Conservation (phyloP, 2,888 invertebrate species). For the Glaucopsyche alexis region DNA sequence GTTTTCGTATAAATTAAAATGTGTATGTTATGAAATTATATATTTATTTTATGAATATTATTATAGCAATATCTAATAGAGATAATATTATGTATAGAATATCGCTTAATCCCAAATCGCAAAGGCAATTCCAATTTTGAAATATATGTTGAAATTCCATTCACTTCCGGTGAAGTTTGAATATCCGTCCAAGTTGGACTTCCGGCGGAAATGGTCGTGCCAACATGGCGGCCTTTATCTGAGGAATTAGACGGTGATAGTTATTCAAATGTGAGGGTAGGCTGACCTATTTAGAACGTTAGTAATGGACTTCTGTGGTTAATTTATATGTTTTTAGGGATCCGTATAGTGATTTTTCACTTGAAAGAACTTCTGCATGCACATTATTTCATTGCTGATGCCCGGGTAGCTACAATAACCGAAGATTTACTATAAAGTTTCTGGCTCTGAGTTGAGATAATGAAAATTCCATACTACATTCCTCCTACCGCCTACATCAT, state of each 20-base stretch:
- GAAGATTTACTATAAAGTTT: too few species aligned
- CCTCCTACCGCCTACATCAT: too few species aligned
- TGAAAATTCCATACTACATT: too few species aligned
- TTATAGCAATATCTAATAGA: too few species aligned
- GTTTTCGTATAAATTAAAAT: too few species aligned
- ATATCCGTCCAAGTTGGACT: constrained; percentile 76
- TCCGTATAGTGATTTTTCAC: neutral
- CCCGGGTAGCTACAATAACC: too few species aligned
- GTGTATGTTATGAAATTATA: too few species aligned
- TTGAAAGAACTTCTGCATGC: neutral
- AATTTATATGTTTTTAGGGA: neutral
- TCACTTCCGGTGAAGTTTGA: constrained; percentile 77
- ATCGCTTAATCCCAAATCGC: constrained; percentile 39
- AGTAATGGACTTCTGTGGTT: constrained; percentile 16
- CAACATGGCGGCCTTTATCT: constrained; percentile 77
- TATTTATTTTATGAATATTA: too few species aligned
- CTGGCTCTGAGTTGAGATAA: too few species aligned
- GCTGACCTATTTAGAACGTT: constrained; percentile 38
- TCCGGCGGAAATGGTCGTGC: constrained; percentile 72
- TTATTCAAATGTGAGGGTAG: constrained; percentile 67
- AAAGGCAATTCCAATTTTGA: constrained; percentile 71
- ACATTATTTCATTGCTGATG: neutral
- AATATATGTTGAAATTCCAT: constrained; percentile 77
- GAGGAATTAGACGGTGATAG: constrained; percentile 76
- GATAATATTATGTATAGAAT: neutral